A percentile compares a stretch with the other conserved stretches of the same genome.
Conservation (phyloP, 2,113 vertebrate genomes). For the Odocoileus hemionus region DNA sequence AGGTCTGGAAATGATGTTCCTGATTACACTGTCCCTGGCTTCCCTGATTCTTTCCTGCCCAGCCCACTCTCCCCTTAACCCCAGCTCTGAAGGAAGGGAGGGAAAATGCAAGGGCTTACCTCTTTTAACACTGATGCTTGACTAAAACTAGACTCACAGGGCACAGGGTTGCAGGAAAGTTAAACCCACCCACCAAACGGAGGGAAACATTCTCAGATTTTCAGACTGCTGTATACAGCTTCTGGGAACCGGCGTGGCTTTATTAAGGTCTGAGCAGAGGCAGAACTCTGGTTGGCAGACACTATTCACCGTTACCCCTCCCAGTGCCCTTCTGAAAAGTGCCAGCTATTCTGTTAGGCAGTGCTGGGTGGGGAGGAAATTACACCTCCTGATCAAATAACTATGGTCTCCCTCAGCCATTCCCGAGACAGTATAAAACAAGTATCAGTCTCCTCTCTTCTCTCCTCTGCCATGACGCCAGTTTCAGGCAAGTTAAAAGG, state of each 20-base stretch:
- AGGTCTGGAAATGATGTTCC: not conserved
- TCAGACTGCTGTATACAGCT: not conserved
- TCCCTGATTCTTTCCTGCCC: not conserved
- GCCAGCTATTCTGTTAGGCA: not conserved
- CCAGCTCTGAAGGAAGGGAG: not conserved
- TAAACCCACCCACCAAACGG: not conserved
- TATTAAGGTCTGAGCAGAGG: not conserved
- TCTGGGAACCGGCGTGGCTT: not conserved
- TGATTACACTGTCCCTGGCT: not conserved
- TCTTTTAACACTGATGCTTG: not conserved
- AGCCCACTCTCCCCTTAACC: not conserved
- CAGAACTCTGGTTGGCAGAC: not conserved
- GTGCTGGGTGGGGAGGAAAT: not conserved
- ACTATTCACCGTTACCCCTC: not conserved
- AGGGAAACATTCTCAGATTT: conserved; percentile 20
- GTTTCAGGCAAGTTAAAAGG: conserved; percentile 19
- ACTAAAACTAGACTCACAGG: conserved; percentile 2
- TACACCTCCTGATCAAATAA: not conserved
- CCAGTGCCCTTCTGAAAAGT: not conserved
- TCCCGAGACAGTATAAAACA: not conserved
- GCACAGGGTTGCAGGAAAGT: not conserved
- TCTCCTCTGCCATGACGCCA: not conserved
- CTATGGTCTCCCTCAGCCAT: not conserved
- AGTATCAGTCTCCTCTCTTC: not conserved
- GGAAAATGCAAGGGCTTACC: not conserved